These are phyloP conservation scores for Cerceris rybyensis DNA, from an alignment of 2,888 invertebrate genomes.

Conservation along the genomic window DNA sequence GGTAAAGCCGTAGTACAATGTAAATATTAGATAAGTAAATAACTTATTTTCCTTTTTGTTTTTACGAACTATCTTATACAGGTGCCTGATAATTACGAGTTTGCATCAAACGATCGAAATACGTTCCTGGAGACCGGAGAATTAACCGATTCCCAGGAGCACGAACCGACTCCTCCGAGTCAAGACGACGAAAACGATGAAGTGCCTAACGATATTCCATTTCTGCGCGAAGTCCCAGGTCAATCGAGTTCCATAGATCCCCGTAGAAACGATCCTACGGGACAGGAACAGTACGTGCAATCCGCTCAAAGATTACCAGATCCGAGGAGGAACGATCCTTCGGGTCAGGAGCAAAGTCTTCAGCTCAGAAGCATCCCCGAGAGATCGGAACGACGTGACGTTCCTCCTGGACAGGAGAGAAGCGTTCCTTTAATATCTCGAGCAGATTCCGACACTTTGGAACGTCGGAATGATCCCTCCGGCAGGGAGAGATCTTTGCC, in stretches of 20 bases:
- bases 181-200: slow-evolving; percentile 81
- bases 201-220: slow-evolving; percentile 80
- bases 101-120: slow-evolving; percentile 80
- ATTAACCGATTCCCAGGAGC: slow-evolving; percentile 79
- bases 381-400: slow-evolving; percentile 71
- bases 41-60: not conserved
- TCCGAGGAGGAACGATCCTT: slow-evolving; percentile 78
- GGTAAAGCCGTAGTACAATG: slow-evolving; percentile 29
- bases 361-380: slow-evolving; percentile 68
- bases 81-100: slow-evolving; percentile 79
- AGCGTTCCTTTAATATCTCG: slow-evolving; percentile 63
- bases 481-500: slow-evolving; percentile 78
- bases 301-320: slow-evolving; percentile 70
- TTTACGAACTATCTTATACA: slow-evolving; percentile 34
- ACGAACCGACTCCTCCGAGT: slow-evolving; percentile 74
- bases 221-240: slow-evolving; percentile 79
- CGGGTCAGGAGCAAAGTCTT: slow-evolving; percentile 73
- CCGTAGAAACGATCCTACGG: slow-evolving; percentile 79
- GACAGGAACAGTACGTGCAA: slow-evolving; percentile 77
- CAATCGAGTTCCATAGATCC: slow-evolving; percentile 78
- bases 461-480: slow-evolving; percentile 78
- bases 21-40: not conserved
- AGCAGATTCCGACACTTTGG: slow-evolving; percentile 69
- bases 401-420: slow-evolving; percentile 74
- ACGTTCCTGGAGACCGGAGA: slow-evolving; percentile 81